These are phyloP conservation scores for Drosophila tani DNA, from an alignment of 1,140 invertebrate species.

Conservation along the genomic window DNA sequence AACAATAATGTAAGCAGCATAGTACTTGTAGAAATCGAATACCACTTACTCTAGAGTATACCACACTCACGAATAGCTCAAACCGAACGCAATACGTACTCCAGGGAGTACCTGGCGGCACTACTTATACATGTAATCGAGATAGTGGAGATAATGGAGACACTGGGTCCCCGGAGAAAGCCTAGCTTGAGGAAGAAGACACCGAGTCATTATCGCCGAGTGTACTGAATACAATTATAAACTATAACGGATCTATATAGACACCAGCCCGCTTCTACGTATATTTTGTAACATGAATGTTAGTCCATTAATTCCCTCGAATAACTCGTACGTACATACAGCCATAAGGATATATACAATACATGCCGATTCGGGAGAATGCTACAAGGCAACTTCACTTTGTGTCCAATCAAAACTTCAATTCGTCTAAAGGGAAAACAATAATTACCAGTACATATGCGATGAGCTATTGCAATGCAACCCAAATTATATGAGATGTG, in stretches of 20 bases:
- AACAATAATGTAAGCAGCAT: conserved; percentile 48
- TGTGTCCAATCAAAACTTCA: conserved; percentile 78
- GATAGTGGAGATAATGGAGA: conserved; percentile 11
- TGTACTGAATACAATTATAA: conserved; percentile 55
- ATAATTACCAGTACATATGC: conserved; percentile 59
- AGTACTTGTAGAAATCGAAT: conserved; percentile 56
- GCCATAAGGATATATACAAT: conserved; percentile 42
- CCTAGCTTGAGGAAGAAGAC: conserved; percentile 35
- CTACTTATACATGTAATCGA: conserved; percentile 9
- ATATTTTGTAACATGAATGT: conserved; percentile 58
- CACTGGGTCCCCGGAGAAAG: conserved; percentile 6
- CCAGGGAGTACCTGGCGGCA: conserved; percentile 26
- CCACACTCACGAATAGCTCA: conserved; percentile 49
- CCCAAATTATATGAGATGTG: conserved; percentile 49
- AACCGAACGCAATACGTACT: conserved; percentile 39
- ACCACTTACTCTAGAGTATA: conserved; percentile 45
- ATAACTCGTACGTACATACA: conserved; percentile 32
- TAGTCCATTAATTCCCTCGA: conserved; percentile 38
- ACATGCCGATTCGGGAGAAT: conserved; percentile 10
- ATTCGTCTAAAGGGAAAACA: conserved; percentile 76
- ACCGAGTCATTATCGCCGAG: conserved; percentile 31
- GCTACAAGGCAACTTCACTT: conserved; percentile 49
- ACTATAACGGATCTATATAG: conserved; percentile 21
- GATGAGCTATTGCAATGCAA: conserved; percentile 33
- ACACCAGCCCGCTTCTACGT: conserved; percentile 42